These are phyloP conservation scores for Drosophila equinoxialis DNA, from an alignment of 1,140 invertebrate species.

Conservation along the genomic window DNA sequence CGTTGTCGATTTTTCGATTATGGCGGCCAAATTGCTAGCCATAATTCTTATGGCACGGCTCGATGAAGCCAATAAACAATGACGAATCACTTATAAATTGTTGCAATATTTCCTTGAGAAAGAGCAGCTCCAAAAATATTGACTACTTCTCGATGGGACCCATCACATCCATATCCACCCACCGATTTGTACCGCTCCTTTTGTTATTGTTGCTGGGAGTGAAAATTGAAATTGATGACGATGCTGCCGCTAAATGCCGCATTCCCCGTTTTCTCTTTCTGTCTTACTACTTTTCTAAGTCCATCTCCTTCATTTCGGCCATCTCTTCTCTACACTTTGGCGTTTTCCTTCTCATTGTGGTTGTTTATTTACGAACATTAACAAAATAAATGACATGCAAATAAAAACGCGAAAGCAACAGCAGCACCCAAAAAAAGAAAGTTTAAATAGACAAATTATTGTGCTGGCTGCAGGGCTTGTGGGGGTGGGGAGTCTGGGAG, in stretches of 20 bases:
- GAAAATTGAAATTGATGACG: slow-evolving; percentile 74
- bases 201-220: slow-evolving; percentile 32
- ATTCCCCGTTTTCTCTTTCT: not conserved
- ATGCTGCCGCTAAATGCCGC: slow-evolving; percentile 36
- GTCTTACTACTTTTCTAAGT: not conserved
- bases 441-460: slow-evolving; percentile 78
- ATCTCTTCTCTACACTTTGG: not conserved
- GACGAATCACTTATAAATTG: slow-evolving; percentile 81
- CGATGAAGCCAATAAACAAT: slow-evolving; percentile 80
- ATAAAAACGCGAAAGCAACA: slow-evolving; percentile 58
- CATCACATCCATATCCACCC: not conserved
- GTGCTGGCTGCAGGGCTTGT: slow-evolving; percentile 16
- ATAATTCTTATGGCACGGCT: slow-evolving; percentile 65
- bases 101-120: slow-evolving; percentile 66
- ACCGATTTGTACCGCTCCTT: not conserved
- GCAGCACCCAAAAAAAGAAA: slow-evolving; percentile 40
- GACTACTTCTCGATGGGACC: slow-evolving; percentile 17
- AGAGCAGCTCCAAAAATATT: slow-evolving; percentile 39
- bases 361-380: slow-evolving; percentile 79
- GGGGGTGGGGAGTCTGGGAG: slow-evolving; percentile 1
- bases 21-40: slow-evolving; percentile 57
- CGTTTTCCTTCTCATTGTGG: slow-evolving; percentile 14
- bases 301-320: not conserved
- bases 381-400: slow-evolving; percentile 80
- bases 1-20: slow-evolving; percentile 18